A percentile compares a stretch with the other conserved stretches of the same genome.
These are phyloP conservation scores for Origma solitaria DNA, from an alignment of 2,113 vertebrate genomes.

Conservation along the genomic window DNA sequence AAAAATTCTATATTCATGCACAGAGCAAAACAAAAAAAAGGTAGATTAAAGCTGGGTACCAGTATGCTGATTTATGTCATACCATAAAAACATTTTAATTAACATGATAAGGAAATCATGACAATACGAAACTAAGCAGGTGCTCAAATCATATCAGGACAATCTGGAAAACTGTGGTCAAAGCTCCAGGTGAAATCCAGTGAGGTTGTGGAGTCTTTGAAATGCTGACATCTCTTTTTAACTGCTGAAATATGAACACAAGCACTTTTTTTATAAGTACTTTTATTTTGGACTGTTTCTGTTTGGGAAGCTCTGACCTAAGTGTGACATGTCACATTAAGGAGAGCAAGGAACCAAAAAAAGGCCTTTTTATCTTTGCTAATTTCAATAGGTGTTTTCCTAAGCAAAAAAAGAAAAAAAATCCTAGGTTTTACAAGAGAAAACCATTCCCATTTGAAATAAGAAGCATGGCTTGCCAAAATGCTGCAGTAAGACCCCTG, in stretches of 20 bases:
- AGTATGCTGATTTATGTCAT: fast-evolving
- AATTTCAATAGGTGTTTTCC: background rate
- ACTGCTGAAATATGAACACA: background rate
- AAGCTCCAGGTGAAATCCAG: background rate
- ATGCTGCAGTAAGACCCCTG: fast-evolving
- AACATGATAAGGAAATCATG: fast-evolving
- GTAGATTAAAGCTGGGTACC: background rate
- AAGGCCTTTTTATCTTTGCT: background rate
- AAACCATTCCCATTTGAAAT: background rate
- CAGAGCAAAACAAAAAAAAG: background rate
- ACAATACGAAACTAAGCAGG: background rate
- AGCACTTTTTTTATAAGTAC: fast-evolving
- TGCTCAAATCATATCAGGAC: background rate
- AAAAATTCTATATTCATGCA: background rate
- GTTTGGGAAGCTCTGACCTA: background rate
- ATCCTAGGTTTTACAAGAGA: background rate
- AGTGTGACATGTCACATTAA: background rate
- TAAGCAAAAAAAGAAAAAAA: background rate
- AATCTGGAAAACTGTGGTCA: background rate
- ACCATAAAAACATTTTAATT: background rate
- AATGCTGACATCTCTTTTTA: background rate
- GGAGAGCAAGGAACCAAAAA: background rate
- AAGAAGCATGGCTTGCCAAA: background rate
- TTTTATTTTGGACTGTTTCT: background rate
- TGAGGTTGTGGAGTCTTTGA: background rate